A percentile compares a stretch with the other conserved stretches of the same genome.
Evolutionary conservation across 2,797 vertebrate genomes (phyloP).

Genomic region (Ispidina picta): DNA sequence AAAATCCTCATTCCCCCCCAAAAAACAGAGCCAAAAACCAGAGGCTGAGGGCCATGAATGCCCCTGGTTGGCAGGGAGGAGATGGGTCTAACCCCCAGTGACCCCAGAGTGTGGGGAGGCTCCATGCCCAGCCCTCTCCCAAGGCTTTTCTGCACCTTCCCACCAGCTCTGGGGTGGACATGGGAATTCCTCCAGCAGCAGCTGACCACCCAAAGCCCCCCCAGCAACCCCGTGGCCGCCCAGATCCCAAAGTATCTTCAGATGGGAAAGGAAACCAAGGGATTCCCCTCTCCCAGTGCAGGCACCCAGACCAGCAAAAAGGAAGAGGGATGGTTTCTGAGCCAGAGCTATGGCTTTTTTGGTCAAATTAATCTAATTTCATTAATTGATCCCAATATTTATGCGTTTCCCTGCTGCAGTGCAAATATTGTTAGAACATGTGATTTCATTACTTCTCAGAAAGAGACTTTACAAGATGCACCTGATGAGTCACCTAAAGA

Average conservation of each 20-base stretch:
- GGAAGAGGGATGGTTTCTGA: conserved; percentile 45
- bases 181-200: background rate
- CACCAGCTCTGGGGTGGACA: accelerated
- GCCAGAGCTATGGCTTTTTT: conserved; percentile 46
- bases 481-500: conserved; percentile 70
- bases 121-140: accelerated
- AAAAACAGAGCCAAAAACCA: background rate
- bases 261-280: accelerated
- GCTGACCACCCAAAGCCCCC: accelerated
- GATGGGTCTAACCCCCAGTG: background rate
- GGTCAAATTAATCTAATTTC: conserved; percentile 64
- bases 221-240: background rate
- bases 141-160: background rate
- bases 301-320: conserved; percentile 1
- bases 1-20: background rate
- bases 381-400: conserved; percentile 71
- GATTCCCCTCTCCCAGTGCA: background rate
- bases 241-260: accelerated
- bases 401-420: conserved; percentile 56
- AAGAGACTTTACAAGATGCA: conserved; percentile 68
- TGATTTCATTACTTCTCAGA: conserved; percentile 60
- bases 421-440: conserved; percentile 68
- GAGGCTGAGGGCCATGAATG: accelerated
- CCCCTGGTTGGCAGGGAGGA: accelerated
- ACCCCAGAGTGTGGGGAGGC: background rate